phyloP scores from a whole-genome alignment of 2,888 invertebrate genomes.

The Cephus sareptanus region DNA sequence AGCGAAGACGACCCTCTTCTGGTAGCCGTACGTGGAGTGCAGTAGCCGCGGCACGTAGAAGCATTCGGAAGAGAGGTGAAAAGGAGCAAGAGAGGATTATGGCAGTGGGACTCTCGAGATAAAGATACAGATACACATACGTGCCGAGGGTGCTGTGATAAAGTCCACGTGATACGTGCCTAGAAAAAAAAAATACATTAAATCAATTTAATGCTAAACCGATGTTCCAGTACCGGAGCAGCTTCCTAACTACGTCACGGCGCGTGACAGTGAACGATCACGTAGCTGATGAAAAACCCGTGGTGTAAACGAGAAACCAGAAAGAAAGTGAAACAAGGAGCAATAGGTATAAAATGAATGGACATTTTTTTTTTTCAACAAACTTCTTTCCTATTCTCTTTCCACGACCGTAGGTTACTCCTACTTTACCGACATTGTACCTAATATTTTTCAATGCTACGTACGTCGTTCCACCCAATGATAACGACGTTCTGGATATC shows the following conservation, averaged over 20 bases:
- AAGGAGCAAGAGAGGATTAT: constrained; percentile 8
- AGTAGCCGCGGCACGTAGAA: constrained; percentile 54
- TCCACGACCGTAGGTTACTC: not conserved
- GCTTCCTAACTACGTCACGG: not conserved
- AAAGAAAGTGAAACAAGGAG: not conserved
- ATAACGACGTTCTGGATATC: not conserved
- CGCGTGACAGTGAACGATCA: constrained; percentile 10
- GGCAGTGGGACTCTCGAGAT: not conserved
- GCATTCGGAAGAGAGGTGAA: constrained; percentile 36
- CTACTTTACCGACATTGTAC: not conserved
- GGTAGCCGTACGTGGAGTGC: constrained; percentile 47
- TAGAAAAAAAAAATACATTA: not conserved
- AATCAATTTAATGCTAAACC: not conserved
- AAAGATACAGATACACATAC: not conserved
- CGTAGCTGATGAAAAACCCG: not conserved
- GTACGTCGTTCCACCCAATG: not conserved
- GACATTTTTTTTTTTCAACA: not conserved
- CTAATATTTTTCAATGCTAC: not conserved
- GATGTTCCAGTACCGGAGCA: not conserved
- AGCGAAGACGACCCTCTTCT: constrained; percentile 25
- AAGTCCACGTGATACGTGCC: not conserved
- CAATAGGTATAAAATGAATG: not conserved
- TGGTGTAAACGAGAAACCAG: not conserved
- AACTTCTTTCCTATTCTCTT: not conserved
- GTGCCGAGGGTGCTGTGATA: not conserved